Base-by-base conservation (phyloP, 1,140 invertebrate genomes). In the Caenorhabditis briggsae region DNA sequence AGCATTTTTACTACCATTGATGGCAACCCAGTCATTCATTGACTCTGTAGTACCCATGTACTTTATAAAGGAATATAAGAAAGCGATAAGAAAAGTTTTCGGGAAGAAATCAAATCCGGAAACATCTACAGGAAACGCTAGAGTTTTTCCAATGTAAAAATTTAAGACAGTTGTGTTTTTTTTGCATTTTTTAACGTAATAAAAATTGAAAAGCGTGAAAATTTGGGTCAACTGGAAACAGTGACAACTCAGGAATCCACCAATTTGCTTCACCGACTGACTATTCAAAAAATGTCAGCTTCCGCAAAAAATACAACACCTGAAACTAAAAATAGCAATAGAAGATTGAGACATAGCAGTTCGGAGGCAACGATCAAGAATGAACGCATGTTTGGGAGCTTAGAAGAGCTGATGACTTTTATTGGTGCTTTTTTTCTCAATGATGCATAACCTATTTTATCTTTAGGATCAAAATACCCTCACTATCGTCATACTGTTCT, bases 31-130 rank as follows among this genome's bases (percentile, higher is more conserved):
- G 11, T 41, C 64, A 18, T 11, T 70, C 5, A 70, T 70, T 7
- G 64, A 70, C 18, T 70, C 64, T n/a, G 11, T 70, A 18, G 64
- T 70, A 23, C 64, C 64, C 43, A 70, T 70, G 64, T 70, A 70
- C 46, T 70, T 70, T 23, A 70, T 70, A 23, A 70, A 46, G 18
- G 64, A 70, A 3, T 70, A 70, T 14, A 33, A 41, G 16, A 70
- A 70, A 5, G 64, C 64, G 18, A 70, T 70, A 2, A 8, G 64
- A 3, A 46, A 18, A n/a, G 20, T 70, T 12, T 70, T 70, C 18
- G 41, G 7, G 8, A 70, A 70, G 9, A 14, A 5, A 5, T 1
- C 41, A 0, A 14, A 7, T 5, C 33, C 64, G 6, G 64, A 70
- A 46, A 12, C 8, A 11, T 70, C 64, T 5, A 46, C 41, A 16